Evolutionary conservation across 2,888 invertebrate species (phyloP).

Genomic region (Chouioia cunea): DNA sequence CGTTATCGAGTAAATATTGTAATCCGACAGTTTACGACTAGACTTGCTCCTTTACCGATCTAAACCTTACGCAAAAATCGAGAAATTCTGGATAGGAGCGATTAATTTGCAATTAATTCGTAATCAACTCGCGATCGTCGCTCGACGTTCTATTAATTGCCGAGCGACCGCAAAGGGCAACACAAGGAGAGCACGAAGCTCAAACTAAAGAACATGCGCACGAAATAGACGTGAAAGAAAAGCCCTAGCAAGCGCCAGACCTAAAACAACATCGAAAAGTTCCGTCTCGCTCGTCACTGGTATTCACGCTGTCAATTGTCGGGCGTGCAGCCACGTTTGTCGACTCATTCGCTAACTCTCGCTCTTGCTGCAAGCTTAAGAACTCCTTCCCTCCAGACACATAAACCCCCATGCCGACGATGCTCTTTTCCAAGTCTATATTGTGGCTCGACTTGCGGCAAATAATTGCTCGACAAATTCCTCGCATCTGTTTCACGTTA

Average conservation of each 20-base stretch:
- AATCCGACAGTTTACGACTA: too few species aligned
- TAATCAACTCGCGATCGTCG: slow-evolving; percentile 22
- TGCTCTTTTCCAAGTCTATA: too few species aligned
- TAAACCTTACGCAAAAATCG: background rate
- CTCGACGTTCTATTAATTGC: slow-evolving; percentile 36
- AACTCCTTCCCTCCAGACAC: too few species aligned
- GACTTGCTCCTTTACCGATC: too few species aligned
- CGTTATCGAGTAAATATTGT: too few species aligned
- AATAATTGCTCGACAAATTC: too few species aligned
- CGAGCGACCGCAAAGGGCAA: background rate
- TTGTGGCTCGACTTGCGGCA: too few species aligned
- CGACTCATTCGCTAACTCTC: slow-evolving; percentile 6
- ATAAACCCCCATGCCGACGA: too few species aligned
- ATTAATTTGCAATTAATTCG: too few species aligned
- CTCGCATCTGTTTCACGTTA: too few species aligned
- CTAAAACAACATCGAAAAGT: slow-evolving; percentile 27
- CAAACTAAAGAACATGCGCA: slow-evolving; percentile 2
- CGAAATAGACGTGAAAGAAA: slow-evolving; percentile 42
- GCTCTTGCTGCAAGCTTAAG: background rate
- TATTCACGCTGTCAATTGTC: slow-evolving; percentile 31
- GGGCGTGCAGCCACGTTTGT: slow-evolving; percentile 9
- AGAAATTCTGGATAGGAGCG: background rate
- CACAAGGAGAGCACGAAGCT: background rate
- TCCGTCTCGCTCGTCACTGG: background rate
- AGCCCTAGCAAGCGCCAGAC: slow-evolving; percentile 19